A percentile compares a stretch with the other conserved stretches of the same genome.
These are phyloP conservation scores for Polydrusus tereticollis DNA, from an alignment of 2,888 invertebrate species.

Conservation along the genomic window DNA sequence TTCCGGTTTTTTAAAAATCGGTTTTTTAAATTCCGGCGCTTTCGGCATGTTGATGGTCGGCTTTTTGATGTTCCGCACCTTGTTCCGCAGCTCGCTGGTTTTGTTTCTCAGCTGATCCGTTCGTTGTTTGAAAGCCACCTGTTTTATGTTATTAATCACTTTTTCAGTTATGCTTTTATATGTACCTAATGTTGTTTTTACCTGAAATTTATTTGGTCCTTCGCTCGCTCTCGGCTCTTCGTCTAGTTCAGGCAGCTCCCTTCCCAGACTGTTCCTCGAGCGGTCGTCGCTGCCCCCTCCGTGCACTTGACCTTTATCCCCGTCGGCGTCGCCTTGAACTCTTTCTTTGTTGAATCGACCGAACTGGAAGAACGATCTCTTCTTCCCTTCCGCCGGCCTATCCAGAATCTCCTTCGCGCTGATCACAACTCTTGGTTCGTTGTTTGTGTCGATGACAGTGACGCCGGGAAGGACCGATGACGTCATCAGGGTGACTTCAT, in stretches of 20 bases:
- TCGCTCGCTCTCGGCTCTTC: slow-evolving; percentile 47
- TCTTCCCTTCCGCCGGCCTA: slow-evolving; percentile 30
- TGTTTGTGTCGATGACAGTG: slow-evolving; percentile 73
- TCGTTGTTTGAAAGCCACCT: slow-evolving; percentile 52
- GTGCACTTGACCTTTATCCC: not conserved
- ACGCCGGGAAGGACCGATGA: slow-evolving; percentile 46
- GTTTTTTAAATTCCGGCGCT: slow-evolving; percentile 69
- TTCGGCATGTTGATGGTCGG: slow-evolving; percentile 74
- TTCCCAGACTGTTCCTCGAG: slow-evolving; percentile 2
- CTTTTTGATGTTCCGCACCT: slow-evolving; percentile 68
- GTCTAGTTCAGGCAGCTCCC: slow-evolving; percentile 59
- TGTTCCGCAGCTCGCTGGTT: slow-evolving; percentile 76
- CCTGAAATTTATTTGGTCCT: slow-evolving; percentile 43
- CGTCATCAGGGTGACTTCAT: slow-evolving; percentile 63
- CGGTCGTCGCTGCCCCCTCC: not conserved
- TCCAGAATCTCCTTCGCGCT: slow-evolving; percentile 42
- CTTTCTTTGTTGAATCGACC: slow-evolving; percentile 11
- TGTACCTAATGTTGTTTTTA: not conserved
- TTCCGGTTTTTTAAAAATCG: slow-evolving; percentile 60
- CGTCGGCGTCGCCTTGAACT: not conserved
- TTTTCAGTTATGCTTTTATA: too few relatives aligned
- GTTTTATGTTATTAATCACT: too few relatives aligned
- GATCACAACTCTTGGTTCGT: slow-evolving; percentile 41
- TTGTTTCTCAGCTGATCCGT: slow-evolving; percentile 69
- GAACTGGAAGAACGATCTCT: slow-evolving; percentile 40